These are phyloP conservation scores for Nemoura dubitans DNA, from an alignment of 2,888 invertebrate species.

Conservation along the genomic window DNA sequence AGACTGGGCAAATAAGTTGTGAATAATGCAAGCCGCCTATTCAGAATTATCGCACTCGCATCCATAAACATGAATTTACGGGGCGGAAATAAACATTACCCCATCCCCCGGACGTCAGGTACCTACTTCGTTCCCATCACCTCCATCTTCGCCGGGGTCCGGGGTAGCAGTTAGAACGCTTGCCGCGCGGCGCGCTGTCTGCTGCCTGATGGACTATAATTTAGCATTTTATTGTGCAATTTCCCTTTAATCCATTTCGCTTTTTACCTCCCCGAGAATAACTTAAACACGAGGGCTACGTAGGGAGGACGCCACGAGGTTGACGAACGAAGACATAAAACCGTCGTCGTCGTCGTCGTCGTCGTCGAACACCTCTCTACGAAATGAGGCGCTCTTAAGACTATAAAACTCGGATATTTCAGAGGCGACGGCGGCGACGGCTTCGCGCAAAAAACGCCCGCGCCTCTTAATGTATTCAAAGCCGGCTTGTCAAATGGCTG, in stretches of 20 bases:
- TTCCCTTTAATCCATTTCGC: conserved; percentile 35
- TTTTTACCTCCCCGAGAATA: conserved; percentile 20
- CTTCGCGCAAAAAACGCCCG: too few species aligned
- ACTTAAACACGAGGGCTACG: background rate
- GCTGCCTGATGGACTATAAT: conserved; percentile 1
- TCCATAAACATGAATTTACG: background rate
- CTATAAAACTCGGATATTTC: conserved; percentile 19
- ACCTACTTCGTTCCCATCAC: too few species aligned
- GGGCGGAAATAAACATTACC: background rate
- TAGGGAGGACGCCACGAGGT: background rate
- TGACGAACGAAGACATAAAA: conserved; percentile 30
- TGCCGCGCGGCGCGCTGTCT: background rate
- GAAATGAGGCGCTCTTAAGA: conserved; percentile 21
- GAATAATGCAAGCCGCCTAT: background rate
- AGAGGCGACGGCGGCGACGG: background rate
- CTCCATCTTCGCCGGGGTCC: too few species aligned
- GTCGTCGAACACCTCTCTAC: background rate
- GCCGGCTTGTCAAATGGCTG: background rate
- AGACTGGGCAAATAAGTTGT: background rate
- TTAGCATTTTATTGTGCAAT: conserved; percentile 29
- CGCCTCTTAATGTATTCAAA: conserved; percentile 7
- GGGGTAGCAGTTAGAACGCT: background rate
- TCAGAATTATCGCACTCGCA: background rate
- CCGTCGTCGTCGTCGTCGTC: background rate
- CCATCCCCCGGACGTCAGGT: too few species aligned